Evolutionary conservation across 2,113 vertebrate species (phyloP).

Genomic region (Rissa tridactyla): DNA sequence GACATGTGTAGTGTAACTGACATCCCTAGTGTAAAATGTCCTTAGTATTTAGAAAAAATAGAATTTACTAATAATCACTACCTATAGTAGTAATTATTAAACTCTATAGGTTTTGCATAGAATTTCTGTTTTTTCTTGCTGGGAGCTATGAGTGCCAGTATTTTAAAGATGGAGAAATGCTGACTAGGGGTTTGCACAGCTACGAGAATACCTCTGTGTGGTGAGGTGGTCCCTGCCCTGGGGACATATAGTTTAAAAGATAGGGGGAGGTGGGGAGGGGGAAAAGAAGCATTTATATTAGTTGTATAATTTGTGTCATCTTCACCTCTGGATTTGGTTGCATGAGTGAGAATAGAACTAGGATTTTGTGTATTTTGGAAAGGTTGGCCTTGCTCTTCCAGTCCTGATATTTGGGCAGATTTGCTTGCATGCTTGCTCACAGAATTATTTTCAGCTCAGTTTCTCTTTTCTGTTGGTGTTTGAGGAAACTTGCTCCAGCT

Average conservation of each 20-base stretch:
- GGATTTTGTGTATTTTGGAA: not conserved
- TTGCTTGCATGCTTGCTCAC: not conserved
- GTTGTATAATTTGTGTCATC: not conserved
- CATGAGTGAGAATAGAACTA: not conserved
- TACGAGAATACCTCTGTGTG: not conserved
- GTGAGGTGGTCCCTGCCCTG: not conserved
- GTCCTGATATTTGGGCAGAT: not conserved
- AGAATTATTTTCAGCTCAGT: not conserved
- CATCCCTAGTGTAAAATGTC: not conserved
- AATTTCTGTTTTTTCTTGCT: not conserved
- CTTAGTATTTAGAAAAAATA: not conserved
- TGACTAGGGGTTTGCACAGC: not conserved
- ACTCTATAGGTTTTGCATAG: not conserved
- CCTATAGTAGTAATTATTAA: not conserved
- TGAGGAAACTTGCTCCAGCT: not conserved
- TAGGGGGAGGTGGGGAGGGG: not conserved
- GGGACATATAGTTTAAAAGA: not conserved
- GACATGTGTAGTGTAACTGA: too few relatives aligned
- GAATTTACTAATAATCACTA: not conserved
- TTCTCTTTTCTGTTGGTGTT: not conserved
- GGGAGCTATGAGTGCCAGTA: not conserved
- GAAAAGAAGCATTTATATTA: not conserved
- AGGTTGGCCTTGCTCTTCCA: not conserved
- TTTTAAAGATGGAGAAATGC: not conserved
- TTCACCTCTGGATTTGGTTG: not conserved